Percentiles rank a stretch among this genome's conserved stretches.
These are phyloP conservation scores for Prionailurus viverrinus DNA, from an alignment of 2,113 vertebrate genomes.

Conservation along the genomic window DNA sequence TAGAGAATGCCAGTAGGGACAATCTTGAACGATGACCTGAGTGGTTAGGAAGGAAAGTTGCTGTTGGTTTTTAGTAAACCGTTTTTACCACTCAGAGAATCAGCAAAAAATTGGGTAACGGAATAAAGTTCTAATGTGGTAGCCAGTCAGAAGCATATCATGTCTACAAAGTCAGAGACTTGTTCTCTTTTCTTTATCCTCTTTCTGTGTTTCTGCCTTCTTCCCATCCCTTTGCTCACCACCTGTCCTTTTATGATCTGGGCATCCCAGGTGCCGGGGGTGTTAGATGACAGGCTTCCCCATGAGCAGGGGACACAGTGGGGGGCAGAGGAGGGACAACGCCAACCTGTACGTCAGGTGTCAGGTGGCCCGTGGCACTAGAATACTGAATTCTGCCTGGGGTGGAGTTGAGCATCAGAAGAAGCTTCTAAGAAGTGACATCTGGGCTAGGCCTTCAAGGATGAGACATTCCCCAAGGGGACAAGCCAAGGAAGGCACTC, in stretches of 20 bases:
- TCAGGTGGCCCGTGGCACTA: background rate
- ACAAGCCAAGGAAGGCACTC: background rate
- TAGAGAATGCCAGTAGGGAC: background rate
- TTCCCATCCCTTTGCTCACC: background rate
- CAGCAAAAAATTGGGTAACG: background rate
- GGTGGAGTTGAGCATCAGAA: background rate
- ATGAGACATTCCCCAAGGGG: background rate
- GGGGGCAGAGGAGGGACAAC: background rate
- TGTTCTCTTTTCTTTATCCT: background rate
- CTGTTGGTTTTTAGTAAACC: background rate
- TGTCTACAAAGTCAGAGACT: background rate
- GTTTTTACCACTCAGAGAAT: background rate
- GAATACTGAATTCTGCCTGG: background rate
- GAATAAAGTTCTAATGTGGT: background rate
- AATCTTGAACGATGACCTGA: background rate
- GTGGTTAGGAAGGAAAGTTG: background rate
- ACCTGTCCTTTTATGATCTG: background rate
- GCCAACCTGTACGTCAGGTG: background rate
- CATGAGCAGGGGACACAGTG: accelerated
- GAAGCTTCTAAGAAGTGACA: background rate
- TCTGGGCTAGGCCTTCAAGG: background rate
- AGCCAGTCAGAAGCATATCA: background rate
- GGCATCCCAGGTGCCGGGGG: background rate
- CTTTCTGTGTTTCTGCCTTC: background rate
- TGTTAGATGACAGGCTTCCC: background rate